Conservation (phyloP, 2,113 vertebrate genomes). For the Bubo blakistoni region DNA sequence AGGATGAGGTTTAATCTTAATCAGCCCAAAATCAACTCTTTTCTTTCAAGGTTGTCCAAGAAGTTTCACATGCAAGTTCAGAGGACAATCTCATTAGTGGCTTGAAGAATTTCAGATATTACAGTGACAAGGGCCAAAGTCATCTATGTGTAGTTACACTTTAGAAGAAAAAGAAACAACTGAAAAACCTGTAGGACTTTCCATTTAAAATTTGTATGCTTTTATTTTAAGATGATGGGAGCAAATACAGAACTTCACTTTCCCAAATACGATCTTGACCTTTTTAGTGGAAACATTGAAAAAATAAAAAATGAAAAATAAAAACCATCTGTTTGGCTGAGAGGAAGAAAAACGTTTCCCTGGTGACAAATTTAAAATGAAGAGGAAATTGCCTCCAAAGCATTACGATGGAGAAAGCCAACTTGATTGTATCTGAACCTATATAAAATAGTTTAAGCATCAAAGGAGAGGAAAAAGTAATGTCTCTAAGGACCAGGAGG, state of each 20-base stretch:
- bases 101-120: background rate
- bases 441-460: conserved; percentile 54
- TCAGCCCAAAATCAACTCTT: background rate
- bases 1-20: background rate
- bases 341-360: conserved; percentile 64
- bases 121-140: background rate
- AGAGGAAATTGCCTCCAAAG: conserved; percentile 70
- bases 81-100: background rate
- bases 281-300: background rate
- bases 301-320: conserved; percentile 48
- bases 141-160: background rate
- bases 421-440: conserved; percentile 58
- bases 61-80: background rate
- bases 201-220: background rate
- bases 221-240: conserved; percentile 45
- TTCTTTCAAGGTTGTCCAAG: background rate
- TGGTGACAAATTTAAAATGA: conserved; percentile 69
- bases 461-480: conserved; percentile 48
- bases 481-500: background rate
- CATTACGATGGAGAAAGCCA: conserved; percentile 40
- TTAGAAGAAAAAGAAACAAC: background rate
- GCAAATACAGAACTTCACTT: conserved; percentile 30
- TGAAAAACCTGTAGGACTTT: background rate
- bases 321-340: conserved; percentile 73
- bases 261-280: conserved; percentile 39